Evolutionary conservation across 2,888 invertebrate genomes (phyloP).

Genomic region (Encarsia formosa): DNA sequence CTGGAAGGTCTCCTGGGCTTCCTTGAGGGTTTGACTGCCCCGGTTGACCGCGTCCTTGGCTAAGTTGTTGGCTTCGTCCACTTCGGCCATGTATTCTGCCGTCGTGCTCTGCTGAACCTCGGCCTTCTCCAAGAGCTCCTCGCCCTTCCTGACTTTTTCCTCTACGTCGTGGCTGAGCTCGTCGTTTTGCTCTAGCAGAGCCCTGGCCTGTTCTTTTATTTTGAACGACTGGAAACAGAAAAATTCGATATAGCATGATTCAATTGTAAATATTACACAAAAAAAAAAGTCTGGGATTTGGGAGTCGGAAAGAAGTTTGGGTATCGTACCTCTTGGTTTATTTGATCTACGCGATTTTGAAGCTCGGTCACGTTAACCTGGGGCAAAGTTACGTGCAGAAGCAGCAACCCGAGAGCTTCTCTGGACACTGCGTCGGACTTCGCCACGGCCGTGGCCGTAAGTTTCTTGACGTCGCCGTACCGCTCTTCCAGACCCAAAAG

Average conservation of each 20-base stretch:
- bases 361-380: slow-evolving; percentile 69
- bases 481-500: slow-evolving; percentile 66
- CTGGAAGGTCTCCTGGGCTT: slow-evolving; percentile 75
- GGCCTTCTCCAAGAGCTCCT: slow-evolving; percentile 64
- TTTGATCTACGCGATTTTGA: slow-evolving; percentile 63
- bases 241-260: too few species aligned
- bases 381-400: slow-evolving; percentile 74
- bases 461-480: slow-evolving; percentile 64
- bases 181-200: slow-evolving; percentile 56
- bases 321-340: slow-evolving; percentile 63
- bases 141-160: slow-evolving; percentile 63
- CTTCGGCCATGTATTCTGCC: slow-evolving; percentile 73
- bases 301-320: too few species aligned
- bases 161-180: slow-evolving; percentile 61
- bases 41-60: slow-evolving; percentile 80
- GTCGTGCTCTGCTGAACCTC: slow-evolving; percentile 71
- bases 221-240: slow-evolving; percentile 48
- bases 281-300: too few species aligned
- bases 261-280: too few species aligned
- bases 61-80: slow-evolving; percentile 70
- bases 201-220: slow-evolving; percentile 60
- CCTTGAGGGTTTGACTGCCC: slow-evolving; percentile 76
- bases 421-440: slow-evolving; percentile 76
- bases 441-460: slow-evolving; percentile 70
- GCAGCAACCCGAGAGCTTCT: slow-evolving; percentile 75